These are phyloP conservation scores for Eonycteris spelaea DNA, from an alignment of 2,113 vertebrate genomes.

Conservation along the genomic window DNA sequence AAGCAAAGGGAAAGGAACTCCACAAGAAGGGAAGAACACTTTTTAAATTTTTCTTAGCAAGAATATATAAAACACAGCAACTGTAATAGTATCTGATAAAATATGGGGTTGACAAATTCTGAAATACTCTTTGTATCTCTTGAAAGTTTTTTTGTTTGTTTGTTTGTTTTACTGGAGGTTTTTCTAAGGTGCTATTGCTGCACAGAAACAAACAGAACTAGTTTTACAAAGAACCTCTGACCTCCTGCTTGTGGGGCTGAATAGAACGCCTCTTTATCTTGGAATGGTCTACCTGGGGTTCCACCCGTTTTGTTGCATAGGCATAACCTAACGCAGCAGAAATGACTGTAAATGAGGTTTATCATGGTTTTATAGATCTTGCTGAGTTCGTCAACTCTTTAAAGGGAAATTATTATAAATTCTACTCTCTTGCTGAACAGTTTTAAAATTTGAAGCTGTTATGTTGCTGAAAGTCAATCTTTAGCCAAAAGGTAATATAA, in stretches of 20 bases:
- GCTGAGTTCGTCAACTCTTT: neutral
- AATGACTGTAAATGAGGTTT: neutral
- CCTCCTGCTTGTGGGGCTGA: fast-evolving
- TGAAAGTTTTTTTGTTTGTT: neutral
- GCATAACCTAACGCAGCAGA: too few relatives aligned
- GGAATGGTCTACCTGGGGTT: neutral
- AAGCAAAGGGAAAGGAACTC: neutral
- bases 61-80: neutral
- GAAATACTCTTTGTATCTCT: neutral
- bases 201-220: neutral
- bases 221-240: neutral
- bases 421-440: neutral
- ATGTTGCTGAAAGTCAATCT: neutral
- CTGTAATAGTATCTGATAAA: neutral
- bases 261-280: neutral
- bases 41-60: neutral
- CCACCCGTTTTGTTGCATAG: neutral
- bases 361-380: neutral
- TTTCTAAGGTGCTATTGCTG: neutral
- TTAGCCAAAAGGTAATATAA: neutral
- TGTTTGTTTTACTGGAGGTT: neutral
- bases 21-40: neutral
- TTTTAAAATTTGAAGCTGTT: neutral
- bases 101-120: neutral
- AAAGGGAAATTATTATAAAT: neutral